phyloP scores from a whole-genome alignment of 2,113 vertebrate genomes.

The Murina feae region DNA sequence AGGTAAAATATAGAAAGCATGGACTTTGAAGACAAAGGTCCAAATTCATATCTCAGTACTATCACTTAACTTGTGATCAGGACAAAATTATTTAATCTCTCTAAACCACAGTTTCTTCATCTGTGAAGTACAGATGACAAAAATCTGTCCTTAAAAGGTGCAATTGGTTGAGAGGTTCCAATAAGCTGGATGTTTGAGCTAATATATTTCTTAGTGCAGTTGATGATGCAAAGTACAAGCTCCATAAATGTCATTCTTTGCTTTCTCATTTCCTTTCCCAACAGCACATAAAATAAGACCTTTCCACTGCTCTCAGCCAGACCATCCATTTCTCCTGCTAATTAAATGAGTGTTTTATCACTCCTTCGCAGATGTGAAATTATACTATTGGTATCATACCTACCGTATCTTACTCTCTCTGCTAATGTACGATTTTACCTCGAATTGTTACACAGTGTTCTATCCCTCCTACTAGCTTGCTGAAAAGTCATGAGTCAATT shows the following conservation, averaged over 20 bases:
- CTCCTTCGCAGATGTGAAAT: slow-evolving; percentile 49
- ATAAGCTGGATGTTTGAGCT: background rate
- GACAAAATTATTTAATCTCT: background rate
- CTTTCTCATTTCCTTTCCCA: background rate
- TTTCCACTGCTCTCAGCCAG: background rate
- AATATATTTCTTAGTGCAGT: background rate
- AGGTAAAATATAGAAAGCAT: background rate
- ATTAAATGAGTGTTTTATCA: background rate
- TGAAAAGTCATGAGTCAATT: background rate
- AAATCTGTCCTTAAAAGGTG: background rate
- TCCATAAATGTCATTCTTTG: background rate
- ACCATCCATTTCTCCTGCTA: slow-evolving; percentile 21
- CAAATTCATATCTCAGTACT: background rate
- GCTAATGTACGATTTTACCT: slow-evolving; percentile 17
- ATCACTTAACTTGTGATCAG: background rate
- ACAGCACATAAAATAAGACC: slow-evolving; percentile 8
- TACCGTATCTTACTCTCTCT: background rate
- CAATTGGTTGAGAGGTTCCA: background rate
- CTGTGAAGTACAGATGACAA: background rate
- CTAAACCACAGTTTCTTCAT: background rate
- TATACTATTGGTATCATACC: background rate
- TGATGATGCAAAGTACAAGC: background rate
- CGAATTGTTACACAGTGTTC: background rate
- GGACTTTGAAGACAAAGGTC: background rate
- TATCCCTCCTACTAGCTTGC: background rate